Conservation (phyloP, 64 coral and sea anemone species). For the Stichodactyla mertensii region DNA sequence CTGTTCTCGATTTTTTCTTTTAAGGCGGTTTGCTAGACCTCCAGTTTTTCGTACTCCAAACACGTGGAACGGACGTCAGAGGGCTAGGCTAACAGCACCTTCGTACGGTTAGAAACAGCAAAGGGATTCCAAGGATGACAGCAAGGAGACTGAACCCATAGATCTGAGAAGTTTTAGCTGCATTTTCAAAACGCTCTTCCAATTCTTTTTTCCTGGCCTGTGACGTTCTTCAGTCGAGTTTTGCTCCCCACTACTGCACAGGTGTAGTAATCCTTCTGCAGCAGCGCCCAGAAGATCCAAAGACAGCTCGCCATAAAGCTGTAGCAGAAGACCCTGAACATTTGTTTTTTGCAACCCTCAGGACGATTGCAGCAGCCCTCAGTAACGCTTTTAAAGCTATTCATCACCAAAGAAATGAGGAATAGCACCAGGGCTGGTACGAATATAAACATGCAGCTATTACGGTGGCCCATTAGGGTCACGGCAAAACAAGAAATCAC, state of each 20-base stretch:
- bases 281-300: background rate
- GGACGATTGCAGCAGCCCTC: background rate
- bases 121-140: background rate
- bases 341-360: background rate
- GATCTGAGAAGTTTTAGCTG: background rate
- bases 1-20: background rate
- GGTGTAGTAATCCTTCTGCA: background rate
- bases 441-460: background rate
- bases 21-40: background rate
- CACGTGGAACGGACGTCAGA: background rate
- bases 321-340: background rate
- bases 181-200: background rate
- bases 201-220: background rate
- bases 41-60: background rate
- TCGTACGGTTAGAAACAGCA: background rate
- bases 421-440: background rate
- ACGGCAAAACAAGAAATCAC: no score
- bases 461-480: no score
- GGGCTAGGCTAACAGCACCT: background rate
- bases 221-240: background rate
- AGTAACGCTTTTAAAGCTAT: background rate
- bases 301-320: background rate
- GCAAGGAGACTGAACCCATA: background rate
- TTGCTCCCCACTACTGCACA: background rate
- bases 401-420: background rate